Evolutionary conservation across 2,113 vertebrate species (phyloP).

Genomic region (Noturus placidus): DNA sequence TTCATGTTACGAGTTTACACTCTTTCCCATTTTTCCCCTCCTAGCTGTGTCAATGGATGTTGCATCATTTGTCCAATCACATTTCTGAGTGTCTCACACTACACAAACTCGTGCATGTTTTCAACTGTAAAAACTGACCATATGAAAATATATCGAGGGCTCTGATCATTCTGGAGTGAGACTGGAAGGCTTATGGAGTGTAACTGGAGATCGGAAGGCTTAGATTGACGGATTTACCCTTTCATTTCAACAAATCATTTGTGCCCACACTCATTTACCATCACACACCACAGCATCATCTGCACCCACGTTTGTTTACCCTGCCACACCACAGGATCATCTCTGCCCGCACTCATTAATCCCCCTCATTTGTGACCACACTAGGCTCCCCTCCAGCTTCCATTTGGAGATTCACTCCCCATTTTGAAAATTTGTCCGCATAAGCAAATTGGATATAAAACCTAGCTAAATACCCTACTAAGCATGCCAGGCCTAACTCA

Average conservation of each 20-base stretch:
- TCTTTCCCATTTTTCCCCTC: not conserved
- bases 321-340: conserved; percentile 21
- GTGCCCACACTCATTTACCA: conserved; percentile 8
- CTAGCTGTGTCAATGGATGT: not conserved
- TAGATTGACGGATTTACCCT: not conserved
- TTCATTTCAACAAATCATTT: conserved; percentile 1
- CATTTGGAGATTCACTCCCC: not conserved
- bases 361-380: not conserved
- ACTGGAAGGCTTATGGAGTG: not conserved
- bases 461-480: not conserved
- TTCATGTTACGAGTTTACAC: not conserved
- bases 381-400: conserved; percentile 1
- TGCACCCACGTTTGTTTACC: not conserved
- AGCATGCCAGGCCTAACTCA: not conserved
- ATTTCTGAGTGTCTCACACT: not conserved
- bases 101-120: not conserved
- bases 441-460: not conserved
- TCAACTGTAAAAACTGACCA: not conserved
- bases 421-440: not conserved
- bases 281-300: conserved; percentile 7
- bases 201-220: not conserved
- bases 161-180: not conserved
- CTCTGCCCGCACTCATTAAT: conserved; percentile 8
- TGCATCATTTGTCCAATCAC: not conserved
- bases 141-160: not conserved